These are phyloP conservation scores for Kryptolebias marmoratus DNA, from an alignment of 2,113 vertebrate species.

Conservation along the genomic window DNA sequence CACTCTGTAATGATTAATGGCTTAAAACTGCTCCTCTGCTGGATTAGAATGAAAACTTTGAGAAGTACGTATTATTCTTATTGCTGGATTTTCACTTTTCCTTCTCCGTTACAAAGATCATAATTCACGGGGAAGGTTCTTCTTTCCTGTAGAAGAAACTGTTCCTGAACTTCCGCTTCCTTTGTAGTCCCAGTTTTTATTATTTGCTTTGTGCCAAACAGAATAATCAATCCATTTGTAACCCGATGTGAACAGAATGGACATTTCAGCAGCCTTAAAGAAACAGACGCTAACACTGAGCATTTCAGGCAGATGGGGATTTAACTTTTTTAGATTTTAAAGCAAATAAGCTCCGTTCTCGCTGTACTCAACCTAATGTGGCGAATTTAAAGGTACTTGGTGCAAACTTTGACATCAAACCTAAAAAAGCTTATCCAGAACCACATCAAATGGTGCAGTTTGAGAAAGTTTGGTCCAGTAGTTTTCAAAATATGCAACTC, in stretches of 20 bases:
- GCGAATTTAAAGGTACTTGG: too few relatives aligned
- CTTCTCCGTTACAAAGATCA: background rate
- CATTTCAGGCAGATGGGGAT: background rate
- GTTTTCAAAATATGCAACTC: too few relatives aligned
- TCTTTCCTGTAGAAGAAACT: background rate
- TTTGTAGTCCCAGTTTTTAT: too few relatives aligned
- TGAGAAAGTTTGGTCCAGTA: too few relatives aligned
- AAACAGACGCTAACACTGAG: background rate
- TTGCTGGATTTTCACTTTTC: background rate
- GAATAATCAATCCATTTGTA: background rate
- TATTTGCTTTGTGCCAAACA: background rate
- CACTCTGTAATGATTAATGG: conserved; percentile 24
- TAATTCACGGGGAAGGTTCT: background rate
- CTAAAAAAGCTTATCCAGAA: too few relatives aligned
- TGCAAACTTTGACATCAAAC: too few relatives aligned
- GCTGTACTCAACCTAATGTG: background rate
- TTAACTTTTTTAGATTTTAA: background rate
- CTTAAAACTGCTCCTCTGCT: conserved; percentile 1
- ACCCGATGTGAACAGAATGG: background rate
- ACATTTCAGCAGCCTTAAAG: background rate
- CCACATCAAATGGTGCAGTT: too few relatives aligned
- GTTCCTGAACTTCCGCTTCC: background rate
- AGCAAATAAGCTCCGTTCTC: background rate
- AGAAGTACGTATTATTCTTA: background rate
- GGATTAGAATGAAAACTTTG: background rate